Evolutionary conservation across 2,113 vertebrate species (phyloP).

Genomic region (Riparia riparia): DNA sequence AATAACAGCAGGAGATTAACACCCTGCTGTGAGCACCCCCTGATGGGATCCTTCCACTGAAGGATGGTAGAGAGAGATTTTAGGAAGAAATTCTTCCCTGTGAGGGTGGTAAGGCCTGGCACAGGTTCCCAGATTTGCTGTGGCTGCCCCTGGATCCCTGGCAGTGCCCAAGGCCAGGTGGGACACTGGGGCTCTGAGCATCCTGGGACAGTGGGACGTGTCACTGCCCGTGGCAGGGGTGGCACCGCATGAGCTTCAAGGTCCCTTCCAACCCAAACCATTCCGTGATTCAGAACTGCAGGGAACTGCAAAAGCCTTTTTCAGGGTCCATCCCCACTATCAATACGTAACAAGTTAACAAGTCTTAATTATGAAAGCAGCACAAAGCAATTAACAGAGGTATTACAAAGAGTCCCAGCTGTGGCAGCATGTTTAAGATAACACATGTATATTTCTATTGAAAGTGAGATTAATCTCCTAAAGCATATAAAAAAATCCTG

Average conservation of each 20-base stretch:
- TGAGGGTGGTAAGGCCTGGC: not conserved
- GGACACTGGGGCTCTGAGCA: not conserved
- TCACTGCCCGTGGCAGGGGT: not conserved
- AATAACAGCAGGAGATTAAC: constrained; percentile 1
- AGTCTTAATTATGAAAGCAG: constrained; percentile 71
- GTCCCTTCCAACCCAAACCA: not conserved
- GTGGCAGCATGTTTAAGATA: constrained; percentile 24
- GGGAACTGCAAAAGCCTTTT: constrained; percentile 7
- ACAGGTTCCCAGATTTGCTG: not conserved
- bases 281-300: not conserved
- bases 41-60: not conserved
- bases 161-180: fast-evolving
- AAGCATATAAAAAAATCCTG: not conserved
- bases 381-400: constrained; percentile 63
- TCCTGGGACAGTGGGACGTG: fast-evolving
- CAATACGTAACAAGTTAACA: constrained; percentile 65
- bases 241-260: not conserved
- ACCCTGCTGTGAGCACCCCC: not conserved
- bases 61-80: not conserved
- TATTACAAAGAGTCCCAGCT: constrained; percentile 17
- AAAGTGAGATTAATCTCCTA: constrained; percentile 44
- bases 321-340: constrained; percentile 60
- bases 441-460: not conserved
- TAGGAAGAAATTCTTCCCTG: not conserved
- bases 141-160: not conserved